phyloP scores from a whole-genome alignment of 2,888 invertebrate genomes.

The Habroteleia sp. region DNA sequence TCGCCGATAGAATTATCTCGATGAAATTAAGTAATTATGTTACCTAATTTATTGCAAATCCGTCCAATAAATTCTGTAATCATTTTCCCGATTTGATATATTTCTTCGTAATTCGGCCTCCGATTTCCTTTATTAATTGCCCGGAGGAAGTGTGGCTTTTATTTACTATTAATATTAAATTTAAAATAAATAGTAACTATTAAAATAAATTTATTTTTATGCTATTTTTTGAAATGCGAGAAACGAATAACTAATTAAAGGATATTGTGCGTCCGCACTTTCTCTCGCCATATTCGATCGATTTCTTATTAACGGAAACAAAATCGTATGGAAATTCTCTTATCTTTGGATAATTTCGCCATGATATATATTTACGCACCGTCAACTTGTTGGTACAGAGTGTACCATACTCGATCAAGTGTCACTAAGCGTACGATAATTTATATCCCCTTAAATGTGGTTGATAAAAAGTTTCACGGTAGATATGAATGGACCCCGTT shows the following conservation, averaged over 20 bases:
- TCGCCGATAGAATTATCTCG: background rate
- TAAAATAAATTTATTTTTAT: no score
- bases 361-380: constrained; percentile 46
- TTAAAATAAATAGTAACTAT: no score
- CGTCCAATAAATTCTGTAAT: background rate
- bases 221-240: background rate
- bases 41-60: no score
- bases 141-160: no score
- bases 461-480: constrained; percentile 27
- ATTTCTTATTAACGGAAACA: constrained; percentile 31
- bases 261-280: constrained; percentile 22
- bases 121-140: no score
- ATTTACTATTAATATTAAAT: no score
- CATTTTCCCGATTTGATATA: background rate
- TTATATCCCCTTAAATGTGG: constrained; percentile 39
- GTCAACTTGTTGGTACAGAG: constrained; percentile 36
- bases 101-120: background rate
- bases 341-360: constrained; percentile 31
- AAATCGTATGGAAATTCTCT: constrained; percentile 37
- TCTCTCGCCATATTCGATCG: constrained; percentile 24
- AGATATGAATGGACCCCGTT: constrained; percentile 28
- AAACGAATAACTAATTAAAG: constrained; percentile 39
- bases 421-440: constrained; percentile 28
- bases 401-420: constrained; percentile 44
- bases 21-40: background rate